Evolutionary conservation across 2,888 invertebrate genomes (phyloP).

Genomic region (Coenonympha arcania): DNA sequence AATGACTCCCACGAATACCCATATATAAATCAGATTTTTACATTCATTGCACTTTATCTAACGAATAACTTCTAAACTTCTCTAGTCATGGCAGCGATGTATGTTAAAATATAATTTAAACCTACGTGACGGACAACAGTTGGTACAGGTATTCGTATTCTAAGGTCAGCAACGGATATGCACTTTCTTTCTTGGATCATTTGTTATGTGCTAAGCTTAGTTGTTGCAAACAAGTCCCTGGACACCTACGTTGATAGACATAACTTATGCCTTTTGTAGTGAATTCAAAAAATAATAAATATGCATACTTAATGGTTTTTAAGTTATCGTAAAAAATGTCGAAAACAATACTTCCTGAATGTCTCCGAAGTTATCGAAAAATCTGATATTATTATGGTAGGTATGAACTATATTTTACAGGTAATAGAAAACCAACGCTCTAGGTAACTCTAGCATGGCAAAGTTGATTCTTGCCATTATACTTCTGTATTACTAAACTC

Average conservation of each 20-base stretch:
- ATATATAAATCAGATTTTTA: constrained; percentile 2
- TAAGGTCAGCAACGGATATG: constrained; percentile 41
- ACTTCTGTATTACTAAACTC: too few relatives aligned
- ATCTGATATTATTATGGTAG: too few relatives aligned
- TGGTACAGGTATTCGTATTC: constrained; percentile 29
- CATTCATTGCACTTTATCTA: constrained; percentile 20
- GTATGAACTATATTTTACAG: too few relatives aligned
- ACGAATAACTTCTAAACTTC: neutral
- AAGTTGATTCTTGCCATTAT: too few relatives aligned
- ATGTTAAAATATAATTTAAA: neutral
- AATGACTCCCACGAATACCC: constrained; percentile 22
- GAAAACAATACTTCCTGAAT: too few relatives aligned
- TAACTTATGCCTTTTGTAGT: constrained; percentile 2
- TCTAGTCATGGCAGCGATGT: constrained; percentile 18
- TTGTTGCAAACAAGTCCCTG: constrained; percentile 22
- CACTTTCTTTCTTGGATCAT: constrained; percentile 37
- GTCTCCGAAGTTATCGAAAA: too few relatives aligned
- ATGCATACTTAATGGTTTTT: too few relatives aligned
- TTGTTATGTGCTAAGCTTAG: constrained; percentile 29
- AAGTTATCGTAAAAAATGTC: too few relatives aligned
- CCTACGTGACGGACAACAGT: constrained; percentile 6
- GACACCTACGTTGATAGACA: constrained; percentile 20
- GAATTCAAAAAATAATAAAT: neutral
- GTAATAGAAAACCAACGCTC: too few relatives aligned
- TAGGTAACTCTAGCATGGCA: too few relatives aligned